Percentiles rank a stretch among this genome's conserved stretches.
phyloP scores from a whole-genome alignment of 53 echinoderm and acorn worm species.

The Antedon mediterranea region DNA sequence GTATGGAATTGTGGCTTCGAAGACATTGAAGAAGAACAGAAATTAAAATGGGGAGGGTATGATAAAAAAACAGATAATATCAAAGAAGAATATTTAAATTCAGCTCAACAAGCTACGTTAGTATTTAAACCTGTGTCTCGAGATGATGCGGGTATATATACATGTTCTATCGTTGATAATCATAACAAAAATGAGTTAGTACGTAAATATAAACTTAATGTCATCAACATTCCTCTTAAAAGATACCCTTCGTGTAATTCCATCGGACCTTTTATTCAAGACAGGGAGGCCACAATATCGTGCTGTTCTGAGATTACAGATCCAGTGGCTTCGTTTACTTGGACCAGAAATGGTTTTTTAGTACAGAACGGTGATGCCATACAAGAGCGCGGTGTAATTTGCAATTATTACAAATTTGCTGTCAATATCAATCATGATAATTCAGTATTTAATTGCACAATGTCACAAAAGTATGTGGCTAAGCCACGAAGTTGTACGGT shows the following conservation, averaged over 20 bases:
- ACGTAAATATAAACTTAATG: neutral
- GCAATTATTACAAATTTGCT: neutral
- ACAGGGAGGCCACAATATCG: neutral
- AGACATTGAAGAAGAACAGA: neutral
- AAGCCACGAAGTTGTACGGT: neutral
- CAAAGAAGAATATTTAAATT: neutral
- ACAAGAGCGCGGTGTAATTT: neutral
- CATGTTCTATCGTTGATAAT: neutral
- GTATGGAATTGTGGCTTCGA: neutral
- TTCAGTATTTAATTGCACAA: neutral
- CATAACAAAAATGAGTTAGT: neutral
- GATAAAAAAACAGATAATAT: neutral
- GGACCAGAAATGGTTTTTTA: neutral
- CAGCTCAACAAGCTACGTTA: neutral
- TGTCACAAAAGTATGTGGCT: neutral
- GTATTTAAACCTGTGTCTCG: neutral
- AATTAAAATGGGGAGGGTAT: neutral
- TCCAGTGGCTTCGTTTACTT: neutral
- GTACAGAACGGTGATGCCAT: neutral
- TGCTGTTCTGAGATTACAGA: neutral
- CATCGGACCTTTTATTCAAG: neutral
- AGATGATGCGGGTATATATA: neutral
- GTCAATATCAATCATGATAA: neutral
- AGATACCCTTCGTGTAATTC: neutral
- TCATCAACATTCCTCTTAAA: neutral